Conservation (phyloP, 2,797 vertebrate genomes). For the Trichosurus vulpecula region DNA sequence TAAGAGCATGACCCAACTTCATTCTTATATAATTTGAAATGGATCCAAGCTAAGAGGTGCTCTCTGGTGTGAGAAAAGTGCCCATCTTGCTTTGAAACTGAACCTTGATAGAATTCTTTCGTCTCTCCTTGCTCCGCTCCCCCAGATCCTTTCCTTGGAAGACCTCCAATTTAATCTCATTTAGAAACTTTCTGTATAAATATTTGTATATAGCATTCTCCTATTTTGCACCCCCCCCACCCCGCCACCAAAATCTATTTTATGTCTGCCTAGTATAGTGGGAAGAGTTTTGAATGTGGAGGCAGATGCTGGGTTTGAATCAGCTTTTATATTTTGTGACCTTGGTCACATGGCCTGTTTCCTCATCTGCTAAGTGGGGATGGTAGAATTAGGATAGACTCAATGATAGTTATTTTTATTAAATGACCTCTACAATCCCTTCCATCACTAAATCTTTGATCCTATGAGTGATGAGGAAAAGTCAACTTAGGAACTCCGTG, state of each 20-base stretch:
- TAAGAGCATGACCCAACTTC: background rate
- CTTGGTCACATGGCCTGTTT: background rate
- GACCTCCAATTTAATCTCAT: background rate
- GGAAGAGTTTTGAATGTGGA: background rate
- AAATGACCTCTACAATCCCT: background rate
- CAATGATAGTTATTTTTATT: background rate
- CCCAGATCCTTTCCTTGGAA: background rate
- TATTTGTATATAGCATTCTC: background rate
- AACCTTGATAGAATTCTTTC: background rate
- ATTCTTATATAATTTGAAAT: background rate
- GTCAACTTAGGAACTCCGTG: background rate
- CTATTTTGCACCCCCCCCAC: background rate
- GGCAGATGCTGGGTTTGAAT: background rate
- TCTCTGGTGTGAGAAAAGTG: background rate
- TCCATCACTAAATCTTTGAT: background rate
- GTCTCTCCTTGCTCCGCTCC: background rate
- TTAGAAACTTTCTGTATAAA: background rate
- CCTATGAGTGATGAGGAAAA: background rate
- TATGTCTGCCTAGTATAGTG: background rate
- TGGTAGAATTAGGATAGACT: background rate
- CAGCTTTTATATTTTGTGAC: background rate
- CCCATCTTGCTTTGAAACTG: background rate
- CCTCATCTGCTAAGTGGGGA: background rate
- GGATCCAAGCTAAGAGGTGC: background rate
- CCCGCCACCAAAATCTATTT: background rate